A percentile compares a stretch with the other conserved stretches of the same genome.
Conservation (phyloP, 2,797 vertebrate genomes). For the Aotus griseimembra region DNA sequence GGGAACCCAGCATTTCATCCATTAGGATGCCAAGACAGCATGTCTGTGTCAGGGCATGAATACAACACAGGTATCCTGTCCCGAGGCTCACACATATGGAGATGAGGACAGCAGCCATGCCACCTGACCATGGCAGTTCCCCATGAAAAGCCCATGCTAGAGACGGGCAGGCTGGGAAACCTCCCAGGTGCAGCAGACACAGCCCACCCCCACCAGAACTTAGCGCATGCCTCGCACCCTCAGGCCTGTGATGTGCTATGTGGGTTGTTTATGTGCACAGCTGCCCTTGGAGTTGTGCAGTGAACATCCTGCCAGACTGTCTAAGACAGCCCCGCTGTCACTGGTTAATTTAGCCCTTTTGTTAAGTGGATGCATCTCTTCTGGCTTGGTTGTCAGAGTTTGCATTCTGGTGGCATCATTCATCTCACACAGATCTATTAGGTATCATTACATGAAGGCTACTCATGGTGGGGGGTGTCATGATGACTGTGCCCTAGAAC, state of each 20-base stretch:
- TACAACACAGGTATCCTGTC: neutral
- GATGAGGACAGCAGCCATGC: neutral
- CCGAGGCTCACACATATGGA: neutral
- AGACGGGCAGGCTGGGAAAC: too few species aligned
- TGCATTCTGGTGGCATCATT: neutral
- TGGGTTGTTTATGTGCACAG: neutral
- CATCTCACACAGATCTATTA: neutral
- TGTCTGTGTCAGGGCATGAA: neutral
- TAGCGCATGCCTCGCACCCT: fast-evolving
- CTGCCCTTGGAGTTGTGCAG: neutral
- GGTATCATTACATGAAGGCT: neutral
- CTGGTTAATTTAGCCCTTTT: fast-evolving
- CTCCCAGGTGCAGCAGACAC: fast-evolving
- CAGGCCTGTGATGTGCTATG: fast-evolving
- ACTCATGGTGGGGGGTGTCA: neutral
- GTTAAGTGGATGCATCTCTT: fast-evolving
- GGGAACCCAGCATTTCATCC: neutral
- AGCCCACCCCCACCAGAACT: neutral
- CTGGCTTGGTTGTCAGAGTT: neutral
- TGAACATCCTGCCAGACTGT: too few species aligned
- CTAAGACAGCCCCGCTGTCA: too few species aligned
- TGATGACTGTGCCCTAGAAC: neutral
- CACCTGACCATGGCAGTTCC: neutral
- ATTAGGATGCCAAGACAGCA: neutral
- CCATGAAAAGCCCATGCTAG: neutral